Percentiles rank a stretch among this genome's conserved stretches.
phyloP scores from a whole-genome alignment of 2,113 vertebrate species.

The Prunella himalayana region DNA sequence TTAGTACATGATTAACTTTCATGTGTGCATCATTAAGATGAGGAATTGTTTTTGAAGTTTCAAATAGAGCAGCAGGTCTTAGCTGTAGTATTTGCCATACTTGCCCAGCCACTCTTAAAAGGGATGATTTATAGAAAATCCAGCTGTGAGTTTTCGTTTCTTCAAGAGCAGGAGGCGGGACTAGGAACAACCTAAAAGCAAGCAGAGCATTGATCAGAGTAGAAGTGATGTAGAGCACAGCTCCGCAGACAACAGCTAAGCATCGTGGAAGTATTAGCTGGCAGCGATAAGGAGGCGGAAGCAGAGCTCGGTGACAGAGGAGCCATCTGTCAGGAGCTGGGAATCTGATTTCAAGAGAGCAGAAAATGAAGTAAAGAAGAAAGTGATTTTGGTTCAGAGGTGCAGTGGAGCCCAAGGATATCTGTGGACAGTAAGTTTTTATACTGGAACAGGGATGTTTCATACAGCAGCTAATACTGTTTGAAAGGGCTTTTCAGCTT shows the following conservation, averaged over 20 bases:
- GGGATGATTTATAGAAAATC: constrained; percentile 75
- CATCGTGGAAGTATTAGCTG: constrained; percentile 73
- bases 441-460: constrained; percentile 3
- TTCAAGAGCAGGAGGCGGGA: constrained; percentile 73
- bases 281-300: constrained; percentile 67
- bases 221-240: constrained; percentile 73
- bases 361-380: constrained; percentile 70
- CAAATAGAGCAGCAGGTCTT: constrained; percentile 57
- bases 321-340: constrained; percentile 73
- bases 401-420: constrained; percentile 62
- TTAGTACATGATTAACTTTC: constrained; percentile 46
- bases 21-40: constrained; percentile 41
- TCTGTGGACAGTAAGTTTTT: constrained; percentile 74
- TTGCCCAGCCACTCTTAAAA: constrained; percentile 63
- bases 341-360: constrained; percentile 60
- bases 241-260: constrained; percentile 65
- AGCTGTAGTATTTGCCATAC: constrained; percentile 60
- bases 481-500: constrained; percentile 32
- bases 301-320: constrained; percentile 57
- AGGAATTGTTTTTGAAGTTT: constrained; percentile 57
- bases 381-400: constrained; percentile 66
- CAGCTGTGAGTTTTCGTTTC: constrained; percentile 78
- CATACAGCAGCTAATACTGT: background rate
- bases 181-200: constrained; percentile 72
- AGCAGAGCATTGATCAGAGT: constrained; percentile 73